Conservation (phyloP, 2,888 invertebrate genomes). For the Drosophila nigricruria region DNA sequence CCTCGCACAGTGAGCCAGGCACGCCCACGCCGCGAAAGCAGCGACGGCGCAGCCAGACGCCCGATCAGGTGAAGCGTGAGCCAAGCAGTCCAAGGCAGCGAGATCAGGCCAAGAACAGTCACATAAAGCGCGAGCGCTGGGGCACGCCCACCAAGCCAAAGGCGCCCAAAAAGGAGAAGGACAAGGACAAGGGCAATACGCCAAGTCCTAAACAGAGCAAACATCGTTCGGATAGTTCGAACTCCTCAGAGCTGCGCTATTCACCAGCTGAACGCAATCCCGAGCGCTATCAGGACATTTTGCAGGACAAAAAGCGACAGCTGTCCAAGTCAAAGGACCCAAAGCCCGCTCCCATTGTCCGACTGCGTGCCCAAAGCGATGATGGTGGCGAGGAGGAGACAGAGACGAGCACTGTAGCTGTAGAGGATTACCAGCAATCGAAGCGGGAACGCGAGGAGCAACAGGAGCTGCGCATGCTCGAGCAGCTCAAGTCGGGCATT, state of each 20-base stretch:
- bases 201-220: conserved; percentile 51
- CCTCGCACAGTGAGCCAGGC: conserved; percentile 47
- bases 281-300: conserved; percentile 88
- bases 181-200: conserved; percentile 42
- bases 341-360: conserved; percentile 86
- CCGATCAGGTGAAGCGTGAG: conserved; percentile 47
- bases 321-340: conserved; percentile 31
- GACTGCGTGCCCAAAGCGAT: conserved; percentile 87
- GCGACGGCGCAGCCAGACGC: conserved; percentile 50
- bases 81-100: conserved; percentile 36
- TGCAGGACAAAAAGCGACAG: conserved; percentile 50
- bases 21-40: conserved; percentile 56
- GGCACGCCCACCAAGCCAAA: conserved; percentile 59
- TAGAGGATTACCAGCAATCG: conserved; percentile 86
- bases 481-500: conserved; percentile 88
- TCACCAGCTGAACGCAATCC: conserved; percentile 90
- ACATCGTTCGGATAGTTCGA: conserved; percentile 55
- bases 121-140: conserved; percentile 42
- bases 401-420: conserved; percentile 86
- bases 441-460: conserved; percentile 88
- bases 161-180: conserved; percentile 22
- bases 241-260: conserved; percentile 87
- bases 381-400: conserved; percentile 88
- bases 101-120: conserved; percentile 31
- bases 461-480: conserved; percentile 89